phyloP scores from a whole-genome alignment of 2,888 invertebrate species.

The Calliphora vomitoria region DNA sequence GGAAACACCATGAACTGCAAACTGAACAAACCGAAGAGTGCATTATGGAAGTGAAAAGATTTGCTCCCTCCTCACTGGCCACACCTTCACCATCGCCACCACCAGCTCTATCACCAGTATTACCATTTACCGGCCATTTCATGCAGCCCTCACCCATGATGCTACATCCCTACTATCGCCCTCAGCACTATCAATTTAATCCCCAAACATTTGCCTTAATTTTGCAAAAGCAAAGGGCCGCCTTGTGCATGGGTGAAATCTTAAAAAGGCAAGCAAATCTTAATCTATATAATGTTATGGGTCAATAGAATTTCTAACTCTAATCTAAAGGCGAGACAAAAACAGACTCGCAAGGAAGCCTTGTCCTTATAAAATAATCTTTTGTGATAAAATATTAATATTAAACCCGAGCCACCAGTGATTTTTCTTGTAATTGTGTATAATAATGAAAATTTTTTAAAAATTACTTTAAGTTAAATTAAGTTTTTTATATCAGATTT shows the following conservation, averaged over 20 bases:
- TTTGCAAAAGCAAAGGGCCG: constrained; percentile 50
- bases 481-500: constrained; percentile 1
- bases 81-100: neutral
- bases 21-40: neutral
- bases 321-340: neutral
- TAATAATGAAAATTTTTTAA: constrained; percentile 9
- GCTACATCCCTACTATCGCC: neutral
- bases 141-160: neutral
- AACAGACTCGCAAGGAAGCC: neutral
- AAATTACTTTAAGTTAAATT: neutral
- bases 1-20: constrained; percentile 41
- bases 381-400: constrained; percentile 54
- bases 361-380: constrained; percentile 3
- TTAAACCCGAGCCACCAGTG: neutral
- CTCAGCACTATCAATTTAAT: constrained; percentile 40
- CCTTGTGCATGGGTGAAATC: constrained; percentile 47
- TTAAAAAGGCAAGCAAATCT: constrained; percentile 50
- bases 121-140: neutral
- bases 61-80: neutral
- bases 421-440: constrained; percentile 31
- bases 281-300: constrained; percentile 33
- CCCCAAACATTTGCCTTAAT: constrained; percentile 44
- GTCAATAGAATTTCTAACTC: neutral
- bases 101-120: neutral
- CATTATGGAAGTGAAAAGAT: constrained; percentile 17